Evolutionary conservation across 2,113 vertebrate species (phyloP).

Genomic region (Pipra filicauda): DNA sequence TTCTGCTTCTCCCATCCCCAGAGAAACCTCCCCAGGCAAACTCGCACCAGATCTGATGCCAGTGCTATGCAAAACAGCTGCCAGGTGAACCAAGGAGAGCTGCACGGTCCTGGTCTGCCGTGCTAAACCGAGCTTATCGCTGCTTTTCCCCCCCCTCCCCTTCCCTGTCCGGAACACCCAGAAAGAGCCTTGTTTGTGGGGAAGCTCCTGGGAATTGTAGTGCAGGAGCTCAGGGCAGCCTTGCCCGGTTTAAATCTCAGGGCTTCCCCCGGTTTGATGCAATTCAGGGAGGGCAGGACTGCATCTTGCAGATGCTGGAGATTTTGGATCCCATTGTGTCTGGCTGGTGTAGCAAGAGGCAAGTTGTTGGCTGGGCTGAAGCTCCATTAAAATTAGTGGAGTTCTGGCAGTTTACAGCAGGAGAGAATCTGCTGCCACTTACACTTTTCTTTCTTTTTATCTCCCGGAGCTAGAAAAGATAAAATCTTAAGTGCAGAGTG

Average conservation of each 20-base stretch:
- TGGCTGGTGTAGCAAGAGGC: background rate
- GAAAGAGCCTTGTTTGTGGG: no score
- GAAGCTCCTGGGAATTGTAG: background rate
- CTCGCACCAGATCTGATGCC: conserved; percentile 71
- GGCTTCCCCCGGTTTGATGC: background rate
- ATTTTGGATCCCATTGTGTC: background rate
- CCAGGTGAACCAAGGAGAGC: conserved; percentile 53
- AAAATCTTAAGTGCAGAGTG: conserved; percentile 39
- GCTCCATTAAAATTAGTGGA: background rate
- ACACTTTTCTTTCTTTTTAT: conserved; percentile 35
- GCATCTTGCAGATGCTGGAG: background rate
- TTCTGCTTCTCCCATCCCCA: conserved; percentile 63
- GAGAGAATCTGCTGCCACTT: conserved; percentile 28
- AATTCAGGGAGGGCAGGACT: background rate
- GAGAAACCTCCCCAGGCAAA: conserved; percentile 77
- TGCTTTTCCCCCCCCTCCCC: background rate
- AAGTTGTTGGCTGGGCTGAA: background rate
- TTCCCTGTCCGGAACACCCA: background rate
- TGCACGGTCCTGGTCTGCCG: background rate
- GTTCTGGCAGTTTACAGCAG: conserved; percentile 13
- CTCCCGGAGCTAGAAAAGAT: conserved; percentile 54
- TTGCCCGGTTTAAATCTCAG: background rate
- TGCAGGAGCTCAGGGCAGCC: background rate
- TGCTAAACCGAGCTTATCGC: background rate
- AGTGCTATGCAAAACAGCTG: conserved; percentile 72